Conservation (phyloP, 2,888 invertebrate species). For the Tachina lurida region DNA sequence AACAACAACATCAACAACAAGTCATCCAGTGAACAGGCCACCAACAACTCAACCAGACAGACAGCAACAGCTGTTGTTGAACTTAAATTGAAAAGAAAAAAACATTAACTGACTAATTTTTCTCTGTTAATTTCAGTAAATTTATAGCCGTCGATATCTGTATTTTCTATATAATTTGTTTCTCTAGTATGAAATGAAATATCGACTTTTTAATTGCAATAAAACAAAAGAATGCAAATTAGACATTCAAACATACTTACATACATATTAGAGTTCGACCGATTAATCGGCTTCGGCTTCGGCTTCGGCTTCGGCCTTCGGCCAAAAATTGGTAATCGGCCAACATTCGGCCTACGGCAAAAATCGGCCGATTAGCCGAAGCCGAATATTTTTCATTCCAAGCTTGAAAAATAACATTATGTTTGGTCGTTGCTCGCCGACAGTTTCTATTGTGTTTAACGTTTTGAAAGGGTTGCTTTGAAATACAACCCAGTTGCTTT, state of each 20-base stretch:
- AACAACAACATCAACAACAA: conserved; percentile 35
- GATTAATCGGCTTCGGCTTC: no score
- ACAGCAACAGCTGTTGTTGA: conserved; percentile 32
- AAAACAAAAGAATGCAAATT: background rate
- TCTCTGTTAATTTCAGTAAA: background rate
- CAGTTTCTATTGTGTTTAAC: no score
- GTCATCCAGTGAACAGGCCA: conserved; percentile 28
- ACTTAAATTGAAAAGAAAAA: background rate
- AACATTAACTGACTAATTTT: conserved; percentile 20
- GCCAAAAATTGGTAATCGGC: no score
- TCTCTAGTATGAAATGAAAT: background rate
- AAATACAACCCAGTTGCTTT: no score
- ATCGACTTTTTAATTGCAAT: conserved; percentile 15
- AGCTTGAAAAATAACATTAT: no score
- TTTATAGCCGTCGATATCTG: background rate
- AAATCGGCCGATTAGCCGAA: no score
- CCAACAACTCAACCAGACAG: background rate
- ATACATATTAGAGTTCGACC: no score
- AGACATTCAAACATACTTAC: background rate
- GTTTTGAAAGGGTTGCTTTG: no score
- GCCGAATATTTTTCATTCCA: no score
- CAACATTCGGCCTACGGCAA: no score
- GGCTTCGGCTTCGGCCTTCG: no score
- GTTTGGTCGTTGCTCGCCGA: no score
- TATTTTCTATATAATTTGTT: background rate